Conservation (phyloP, 2,113 vertebrate genomes). For the Megalops atlanticus region DNA sequence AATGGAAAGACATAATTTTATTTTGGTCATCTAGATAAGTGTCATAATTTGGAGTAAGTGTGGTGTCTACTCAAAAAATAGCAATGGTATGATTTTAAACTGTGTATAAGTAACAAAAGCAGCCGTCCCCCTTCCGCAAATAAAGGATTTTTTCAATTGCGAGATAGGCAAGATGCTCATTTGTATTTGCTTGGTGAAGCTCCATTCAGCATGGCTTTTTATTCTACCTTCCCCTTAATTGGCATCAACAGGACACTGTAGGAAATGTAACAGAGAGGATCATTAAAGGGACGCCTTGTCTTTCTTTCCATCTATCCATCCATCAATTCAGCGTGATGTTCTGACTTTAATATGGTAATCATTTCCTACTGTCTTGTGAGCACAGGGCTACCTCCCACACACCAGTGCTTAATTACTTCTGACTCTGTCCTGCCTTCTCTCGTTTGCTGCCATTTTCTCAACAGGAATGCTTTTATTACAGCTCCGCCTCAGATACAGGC, state of each 20-base stretch:
- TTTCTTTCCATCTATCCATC: constrained; percentile 76
- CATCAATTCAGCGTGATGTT: constrained; percentile 77
- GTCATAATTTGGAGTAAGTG: not conserved
- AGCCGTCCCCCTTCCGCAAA: not conserved
- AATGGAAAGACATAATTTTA: not conserved
- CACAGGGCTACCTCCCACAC: constrained; percentile 80
- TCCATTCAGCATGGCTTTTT: constrained; percentile 14
- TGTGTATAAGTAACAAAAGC: not conserved
- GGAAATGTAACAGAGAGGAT: constrained; percentile 78
- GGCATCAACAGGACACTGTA: constrained; percentile 77
- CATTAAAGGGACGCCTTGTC: constrained; percentile 82
- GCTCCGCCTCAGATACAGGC: constrained; percentile 73
- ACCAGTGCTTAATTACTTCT: constrained; percentile 83
- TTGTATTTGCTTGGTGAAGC: constrained; percentile 16
- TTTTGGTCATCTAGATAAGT: not conserved
- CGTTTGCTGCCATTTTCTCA: constrained; percentile 70
- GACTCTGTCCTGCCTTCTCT: constrained; percentile 74
- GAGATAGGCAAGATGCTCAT: constrained; percentile 4
- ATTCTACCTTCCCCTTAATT: constrained; percentile 81
- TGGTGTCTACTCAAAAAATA: constrained; percentile 1
- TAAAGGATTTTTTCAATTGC: not conserved
- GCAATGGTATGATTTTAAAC: not conserved
- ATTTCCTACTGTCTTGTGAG: constrained; percentile 80
- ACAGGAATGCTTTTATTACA: constrained; percentile 79
- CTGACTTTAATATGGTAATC: constrained; percentile 86